phyloP scores from a whole-genome alignment of 2,888 invertebrate genomes.

The Galerucella nymphaeae region DNA sequence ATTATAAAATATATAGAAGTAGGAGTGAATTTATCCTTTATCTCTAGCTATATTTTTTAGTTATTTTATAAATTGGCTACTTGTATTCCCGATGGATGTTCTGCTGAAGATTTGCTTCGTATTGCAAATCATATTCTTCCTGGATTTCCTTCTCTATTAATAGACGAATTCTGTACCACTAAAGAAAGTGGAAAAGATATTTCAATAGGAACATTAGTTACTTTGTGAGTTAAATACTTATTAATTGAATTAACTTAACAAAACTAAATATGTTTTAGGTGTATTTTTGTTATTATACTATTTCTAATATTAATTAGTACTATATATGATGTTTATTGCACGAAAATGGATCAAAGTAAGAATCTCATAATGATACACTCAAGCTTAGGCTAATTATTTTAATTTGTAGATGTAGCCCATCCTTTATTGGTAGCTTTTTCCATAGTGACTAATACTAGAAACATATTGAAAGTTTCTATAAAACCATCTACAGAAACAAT shows the following conservation, averaged over 20 bases:
- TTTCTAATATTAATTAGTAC: constrained; percentile 43
- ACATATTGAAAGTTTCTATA: constrained; percentile 46
- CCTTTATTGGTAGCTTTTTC: constrained; percentile 51
- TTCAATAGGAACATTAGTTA: constrained; percentile 44
- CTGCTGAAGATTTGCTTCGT: constrained; percentile 63
- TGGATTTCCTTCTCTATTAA: constrained; percentile 24
- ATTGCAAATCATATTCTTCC: constrained; percentile 51
- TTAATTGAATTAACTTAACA: no score
- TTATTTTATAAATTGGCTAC: constrained; percentile 38
- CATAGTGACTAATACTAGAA: constrained; percentile 49
- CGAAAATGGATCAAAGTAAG: constrained; percentile 39
- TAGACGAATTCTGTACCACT: constrained; percentile 37
- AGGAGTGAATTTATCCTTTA: not conserved
- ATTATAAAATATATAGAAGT: no score
- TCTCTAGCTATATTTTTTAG: not conserved
- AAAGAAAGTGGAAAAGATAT: constrained; percentile 42
- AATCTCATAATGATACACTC: constrained; percentile 16
- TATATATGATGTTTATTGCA: constrained; percentile 45
- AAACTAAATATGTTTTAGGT: constrained; percentile 41
- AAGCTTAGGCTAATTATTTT: not conserved
- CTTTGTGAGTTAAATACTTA: constrained; percentile 42
- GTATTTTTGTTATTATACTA: constrained; percentile 37
- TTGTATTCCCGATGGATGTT: constrained; percentile 46
- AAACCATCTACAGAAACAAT: constrained; percentile 48
- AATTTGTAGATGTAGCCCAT: constrained; percentile 40